Percentiles rank a stretch among this genome's conserved stretches.
phyloP scores from a whole-genome alignment of 2,797 vertebrate genomes.

The Echeneis naucrates region DNA sequence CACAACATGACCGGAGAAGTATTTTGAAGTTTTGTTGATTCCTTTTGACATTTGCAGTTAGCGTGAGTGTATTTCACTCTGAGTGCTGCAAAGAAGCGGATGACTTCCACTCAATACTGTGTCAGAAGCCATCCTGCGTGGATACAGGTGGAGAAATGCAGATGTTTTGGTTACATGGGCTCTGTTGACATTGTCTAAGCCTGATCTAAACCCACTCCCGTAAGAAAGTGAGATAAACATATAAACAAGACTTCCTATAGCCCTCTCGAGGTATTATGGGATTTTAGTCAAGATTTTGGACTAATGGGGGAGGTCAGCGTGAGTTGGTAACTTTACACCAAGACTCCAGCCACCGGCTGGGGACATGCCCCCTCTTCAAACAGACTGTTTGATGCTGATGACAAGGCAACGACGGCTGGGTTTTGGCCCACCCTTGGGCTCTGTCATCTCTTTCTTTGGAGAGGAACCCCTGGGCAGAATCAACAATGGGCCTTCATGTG shows the following conservation, averaged over 20 bases:
- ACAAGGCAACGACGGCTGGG: slow-evolving; percentile 78
- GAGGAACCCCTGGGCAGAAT: slow-evolving; percentile 72
- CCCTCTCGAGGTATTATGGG: slow-evolving; percentile 48
- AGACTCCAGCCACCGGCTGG: slow-evolving; percentile 67
- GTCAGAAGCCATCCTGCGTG: neutral
- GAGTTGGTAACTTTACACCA: slow-evolving; percentile 80
- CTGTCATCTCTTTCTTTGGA: slow-evolving; percentile 73
- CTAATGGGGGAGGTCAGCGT: slow-evolving; percentile 61
- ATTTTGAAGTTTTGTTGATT: neutral
- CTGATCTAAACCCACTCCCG: slow-evolving; percentile 58
- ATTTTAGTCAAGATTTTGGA: slow-evolving; percentile 52
- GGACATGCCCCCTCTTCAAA: slow-evolving; percentile 81
- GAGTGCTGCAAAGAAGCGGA: neutral
- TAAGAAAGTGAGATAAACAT: slow-evolving; percentile 52
- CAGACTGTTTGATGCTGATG: slow-evolving; percentile 82
- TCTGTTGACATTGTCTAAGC: slow-evolving; percentile 26
- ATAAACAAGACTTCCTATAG: slow-evolving; percentile 57
- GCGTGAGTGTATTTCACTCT: neutral
- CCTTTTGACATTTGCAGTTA: neutral
- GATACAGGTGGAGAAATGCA: slow-evolving; percentile 13
- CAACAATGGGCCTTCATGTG: slow-evolving; percentile 77
- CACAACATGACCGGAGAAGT: neutral
- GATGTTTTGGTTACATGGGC: neutral
- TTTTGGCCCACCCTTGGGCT: slow-evolving; percentile 66
- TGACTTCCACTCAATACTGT: neutral